Evolutionary conservation across 1,140 invertebrate species (phyloP), one percentile per base, ranked within the genome.

Genomic region (Drosophila saltans): DNA sequence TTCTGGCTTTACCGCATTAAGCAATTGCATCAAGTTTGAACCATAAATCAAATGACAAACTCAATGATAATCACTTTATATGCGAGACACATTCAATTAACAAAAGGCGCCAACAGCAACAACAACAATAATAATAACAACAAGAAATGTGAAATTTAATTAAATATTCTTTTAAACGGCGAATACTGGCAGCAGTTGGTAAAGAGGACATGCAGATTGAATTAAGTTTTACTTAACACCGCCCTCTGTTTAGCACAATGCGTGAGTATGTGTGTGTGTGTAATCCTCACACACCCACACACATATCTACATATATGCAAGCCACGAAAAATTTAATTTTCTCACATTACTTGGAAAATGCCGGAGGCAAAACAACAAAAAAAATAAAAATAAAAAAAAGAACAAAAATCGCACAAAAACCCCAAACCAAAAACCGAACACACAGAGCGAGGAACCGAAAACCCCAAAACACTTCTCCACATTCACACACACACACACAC

Each of bases 271-370:
- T 24, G 62, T 63, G 74, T 66, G 69, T 69, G 60, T 69, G 76
- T 82, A 61, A 81, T 72, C 63, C 80, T 64, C 24, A 64, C 55
- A 73, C 43, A 63, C 61, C 57, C 8, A 43, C 57, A 58, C 24
- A 45, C 11, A 69, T 16, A 11, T 58, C 40, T 33, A 36, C 57
- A 41, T 43, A 63, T n/a, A 55, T 28, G 30, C 39, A 66, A 72
- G 80, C 77, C 73, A 88, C 84, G 84, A 88, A 89, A 88, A 89
- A 88, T 88, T 89, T 88, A 88, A 88, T 88, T 88, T 88, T 88
- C 83, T 89, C 83, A 88, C 84, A 88, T 88, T 88, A 88, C 83
- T 88, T 88, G 80, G 84, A 69, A 72, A 78, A 80, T 69, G 83
- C 83, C 77, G 68, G 80, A 71, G 84, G 83, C 83, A 72, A 72